phyloP scores from a whole-genome alignment of 1,140 invertebrate species.

The Aphelinus certus region DNA sequence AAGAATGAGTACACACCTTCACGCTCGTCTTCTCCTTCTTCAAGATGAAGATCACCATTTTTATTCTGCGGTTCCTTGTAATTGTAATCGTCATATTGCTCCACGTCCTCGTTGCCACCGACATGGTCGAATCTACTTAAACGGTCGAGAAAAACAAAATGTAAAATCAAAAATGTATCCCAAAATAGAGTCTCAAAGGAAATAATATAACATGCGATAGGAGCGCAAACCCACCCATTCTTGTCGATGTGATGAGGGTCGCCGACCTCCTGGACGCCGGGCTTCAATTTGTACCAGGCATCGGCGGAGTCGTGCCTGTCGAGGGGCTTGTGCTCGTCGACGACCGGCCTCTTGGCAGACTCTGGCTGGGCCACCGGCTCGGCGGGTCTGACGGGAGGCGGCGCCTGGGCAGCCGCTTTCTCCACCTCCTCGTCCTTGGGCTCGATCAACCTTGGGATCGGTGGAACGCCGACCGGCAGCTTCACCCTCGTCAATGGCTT shows the following conservation, averaged over 20 bases:
- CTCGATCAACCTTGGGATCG: slow-evolving; percentile 58
- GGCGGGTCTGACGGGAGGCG: background rate
- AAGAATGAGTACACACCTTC: slow-evolving; percentile 51
- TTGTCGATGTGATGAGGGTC: slow-evolving; percentile 57
- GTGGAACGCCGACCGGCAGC: slow-evolving; percentile 58
- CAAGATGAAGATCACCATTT: slow-evolving; percentile 55
- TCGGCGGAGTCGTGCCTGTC: slow-evolving; percentile 49
- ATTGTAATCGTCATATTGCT: slow-evolving; percentile 58
- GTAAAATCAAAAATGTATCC: background rate
- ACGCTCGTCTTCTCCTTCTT: slow-evolving; percentile 60
- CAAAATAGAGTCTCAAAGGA: background rate
- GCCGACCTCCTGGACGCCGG: slow-evolving; percentile 60
- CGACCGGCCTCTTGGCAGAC: background rate
- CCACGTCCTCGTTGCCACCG: slow-evolving; percentile 53
- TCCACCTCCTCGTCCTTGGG: slow-evolving; percentile 36
- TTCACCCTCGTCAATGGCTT: slow-evolving; percentile 52
- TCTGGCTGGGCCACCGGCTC: background rate
- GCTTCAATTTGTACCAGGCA: slow-evolving; percentile 50
- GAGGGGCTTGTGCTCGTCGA: slow-evolving; percentile 45
- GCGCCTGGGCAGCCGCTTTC: slow-evolving; percentile 20
- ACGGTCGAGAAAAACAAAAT: slow-evolving; percentile 12
- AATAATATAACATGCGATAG: slow-evolving; percentile 8
- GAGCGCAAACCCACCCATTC: slow-evolving; percentile 34
- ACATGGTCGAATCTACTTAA: slow-evolving; percentile 54
- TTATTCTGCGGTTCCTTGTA: slow-evolving; percentile 59